Evolutionary conservation across 2,888 invertebrate genomes (phyloP), one percentile per base, ranked within the genome.

Genomic region (Palloptera scutellata): DNA sequence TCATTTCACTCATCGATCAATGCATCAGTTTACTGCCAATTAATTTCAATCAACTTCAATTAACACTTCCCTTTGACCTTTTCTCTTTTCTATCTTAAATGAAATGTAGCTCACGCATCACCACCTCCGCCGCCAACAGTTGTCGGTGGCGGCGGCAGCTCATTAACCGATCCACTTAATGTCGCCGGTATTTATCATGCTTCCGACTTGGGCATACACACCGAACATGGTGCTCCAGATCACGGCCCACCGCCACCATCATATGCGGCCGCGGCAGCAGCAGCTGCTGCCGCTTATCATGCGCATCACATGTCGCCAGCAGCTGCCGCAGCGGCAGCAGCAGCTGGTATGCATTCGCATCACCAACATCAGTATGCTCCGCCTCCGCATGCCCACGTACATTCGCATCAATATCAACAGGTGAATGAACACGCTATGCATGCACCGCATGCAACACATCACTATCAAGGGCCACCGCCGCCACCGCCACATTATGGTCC

Each of bases 241-340:
- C 80, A 79, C 19, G 79, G 79, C n/a, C 80, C 81, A 43, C 80
- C 83, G 40, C 81, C 83, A 3, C 78, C 83, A 2, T 78, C 80
- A 60, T 77, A 83, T 1, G 79, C 79, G 1, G 78, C 79, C 0
- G 80, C 81, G 1, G 76, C 73, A 8, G 81, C 83, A 4, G 81
- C 80, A 0, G 78, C 79, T 3, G 81, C 78, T n/a, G 78, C 81
- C 57, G 81, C 81, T 15, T 81, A 83, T 66, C 79, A 83, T 65
- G 81, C 77, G 43, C 83, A 83, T 70, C 83, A 83, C 51, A 61
- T 83, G 78, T 77, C 78, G 12, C 82, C 83, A n/a, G 75, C 72
- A 19, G 77, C 74, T 55, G 76, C 75, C 30, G 74, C 70, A 0
- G 71, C 58, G 10, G 66, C 61, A 41, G 61, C 61, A 6, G 66